phyloP scores from a whole-genome alignment of 2,113 vertebrate species.

The Vicugna pacos region DNA sequence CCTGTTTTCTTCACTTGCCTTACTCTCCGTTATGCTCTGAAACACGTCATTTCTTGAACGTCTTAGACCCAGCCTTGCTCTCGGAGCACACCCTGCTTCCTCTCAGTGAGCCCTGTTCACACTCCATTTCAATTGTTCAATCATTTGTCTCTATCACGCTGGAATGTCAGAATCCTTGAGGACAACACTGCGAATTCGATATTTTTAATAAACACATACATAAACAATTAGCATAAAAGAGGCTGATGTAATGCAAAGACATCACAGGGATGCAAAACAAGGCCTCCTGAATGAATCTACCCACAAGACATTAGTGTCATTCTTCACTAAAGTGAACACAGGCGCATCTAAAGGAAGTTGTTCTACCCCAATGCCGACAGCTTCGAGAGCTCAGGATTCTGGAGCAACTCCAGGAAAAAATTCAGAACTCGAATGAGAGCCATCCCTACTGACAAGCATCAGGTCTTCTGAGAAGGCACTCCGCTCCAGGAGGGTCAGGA shows the following conservation, averaged over 20 bases:
- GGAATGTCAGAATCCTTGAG: background rate
- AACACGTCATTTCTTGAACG: background rate
- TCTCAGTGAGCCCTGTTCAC: background rate
- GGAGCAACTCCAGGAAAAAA: background rate
- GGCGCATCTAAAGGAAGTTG: background rate
- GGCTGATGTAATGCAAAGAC: background rate
- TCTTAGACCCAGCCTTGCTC: background rate
- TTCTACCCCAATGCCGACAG: background rate
- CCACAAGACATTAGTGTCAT: background rate
- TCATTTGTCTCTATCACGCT: background rate
- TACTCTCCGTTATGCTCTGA: background rate
- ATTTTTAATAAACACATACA: background rate
- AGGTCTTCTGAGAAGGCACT: background rate
- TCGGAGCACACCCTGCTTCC: background rate
- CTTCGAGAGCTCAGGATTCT: slow-evolving; percentile 24
- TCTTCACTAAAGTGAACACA: background rate
- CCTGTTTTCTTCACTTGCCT: background rate
- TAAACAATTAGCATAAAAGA: background rate
- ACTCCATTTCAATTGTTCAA: background rate
- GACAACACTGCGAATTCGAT: background rate
- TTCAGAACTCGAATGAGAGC: background rate
- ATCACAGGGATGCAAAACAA: background rate
- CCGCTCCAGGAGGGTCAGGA: background rate
- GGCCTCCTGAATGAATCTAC: background rate
- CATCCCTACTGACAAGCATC: background rate